Evolutionary conservation across 2,888 invertebrate genomes (phyloP).

Genomic region (Mesorhabditis spiculigera): DNA sequence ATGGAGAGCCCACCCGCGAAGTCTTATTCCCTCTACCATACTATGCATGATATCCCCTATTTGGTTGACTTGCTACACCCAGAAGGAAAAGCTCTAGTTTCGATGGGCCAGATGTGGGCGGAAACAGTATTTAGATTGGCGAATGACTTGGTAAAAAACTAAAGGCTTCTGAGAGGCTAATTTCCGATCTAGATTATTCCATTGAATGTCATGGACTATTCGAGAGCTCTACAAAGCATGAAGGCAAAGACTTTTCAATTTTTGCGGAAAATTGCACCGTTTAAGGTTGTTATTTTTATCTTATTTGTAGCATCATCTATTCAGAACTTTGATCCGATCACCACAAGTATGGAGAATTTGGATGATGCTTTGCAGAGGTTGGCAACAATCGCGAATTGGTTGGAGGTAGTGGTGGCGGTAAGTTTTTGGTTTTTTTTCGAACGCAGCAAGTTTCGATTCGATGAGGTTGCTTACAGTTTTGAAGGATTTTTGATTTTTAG

Average conservation of each 20-base stretch:
- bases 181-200: slow-evolving; percentile 22
- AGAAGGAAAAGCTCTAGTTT: slow-evolving; percentile 14
- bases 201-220: slow-evolving; percentile 27
- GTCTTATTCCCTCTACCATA: slow-evolving; percentile 36
- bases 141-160: slow-evolving; percentile 21
- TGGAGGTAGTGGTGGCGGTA: slow-evolving; percentile 18
- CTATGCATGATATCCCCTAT: slow-evolving; percentile 19
- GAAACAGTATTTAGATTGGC: slow-evolving; percentile 25
- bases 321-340: slow-evolving; percentile 9
- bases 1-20: slow-evolving; percentile 23
- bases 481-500: slow-evolving; percentile 1
- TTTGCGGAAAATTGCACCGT: background rate
- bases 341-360: slow-evolving; percentile 19
- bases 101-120: slow-evolving; percentile 26
- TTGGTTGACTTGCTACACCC: slow-evolving; percentile 19
- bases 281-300: too few species aligned
- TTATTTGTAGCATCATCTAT: slow-evolving; percentile 12
- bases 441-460: background rate
- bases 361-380: slow-evolving; percentile 21
- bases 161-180: background rate
- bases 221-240: slow-evolving; percentile 14
- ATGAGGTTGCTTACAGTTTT: background rate
- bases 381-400: slow-evolving; percentile 8
- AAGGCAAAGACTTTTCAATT: background rate
- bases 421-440: background rate